phyloP scores from a whole-genome alignment of 2,797 vertebrate species.

The Gymnodraco acuticeps region DNA sequence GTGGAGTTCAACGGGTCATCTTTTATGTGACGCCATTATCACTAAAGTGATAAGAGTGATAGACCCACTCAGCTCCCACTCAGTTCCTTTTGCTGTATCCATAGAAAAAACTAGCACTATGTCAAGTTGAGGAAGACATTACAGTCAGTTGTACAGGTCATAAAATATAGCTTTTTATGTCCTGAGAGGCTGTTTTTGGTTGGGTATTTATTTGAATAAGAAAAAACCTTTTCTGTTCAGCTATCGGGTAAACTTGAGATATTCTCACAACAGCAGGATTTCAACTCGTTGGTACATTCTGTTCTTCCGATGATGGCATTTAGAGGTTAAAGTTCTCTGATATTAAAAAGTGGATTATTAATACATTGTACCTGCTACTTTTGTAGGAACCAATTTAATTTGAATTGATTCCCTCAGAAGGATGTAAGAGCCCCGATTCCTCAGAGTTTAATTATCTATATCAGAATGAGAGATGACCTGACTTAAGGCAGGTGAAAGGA shows the following conservation, averaged over 20 bases:
- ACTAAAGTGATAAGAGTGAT: constrained; percentile 84
- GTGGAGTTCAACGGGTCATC: constrained; percentile 81
- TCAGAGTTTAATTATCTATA: constrained; percentile 17
- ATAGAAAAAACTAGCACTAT: constrained; percentile 70
- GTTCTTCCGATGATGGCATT: constrained; percentile 13
- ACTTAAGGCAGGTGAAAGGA: constrained; percentile 14
- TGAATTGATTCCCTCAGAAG: constrained; percentile 8
- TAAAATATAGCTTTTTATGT: constrained; percentile 54
- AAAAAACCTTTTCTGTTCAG: constrained; percentile 34
- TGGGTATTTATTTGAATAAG: constrained; percentile 18
- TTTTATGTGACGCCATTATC: constrained; percentile 84
- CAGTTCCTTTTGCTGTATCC: constrained; percentile 69
- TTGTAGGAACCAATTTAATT: constrained; percentile 6
- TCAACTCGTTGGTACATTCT: neutral
- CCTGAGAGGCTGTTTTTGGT: constrained; percentile 36
- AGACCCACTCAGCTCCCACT: constrained; percentile 74
- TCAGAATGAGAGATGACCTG: constrained; percentile 20
- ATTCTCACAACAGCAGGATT: neutral
- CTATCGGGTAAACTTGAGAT: constrained; percentile 1
- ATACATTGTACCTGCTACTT: neutral
- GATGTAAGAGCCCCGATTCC: neutral
- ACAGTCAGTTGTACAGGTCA: constrained; percentile 56
- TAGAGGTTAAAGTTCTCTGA: constrained; percentile 2
- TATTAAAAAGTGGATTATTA: constrained; percentile 12
- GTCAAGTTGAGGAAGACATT: constrained; percentile 76